phyloP scores from a whole-genome alignment of 2,888 invertebrate genomes.

The Synergus itoensis region DNA sequence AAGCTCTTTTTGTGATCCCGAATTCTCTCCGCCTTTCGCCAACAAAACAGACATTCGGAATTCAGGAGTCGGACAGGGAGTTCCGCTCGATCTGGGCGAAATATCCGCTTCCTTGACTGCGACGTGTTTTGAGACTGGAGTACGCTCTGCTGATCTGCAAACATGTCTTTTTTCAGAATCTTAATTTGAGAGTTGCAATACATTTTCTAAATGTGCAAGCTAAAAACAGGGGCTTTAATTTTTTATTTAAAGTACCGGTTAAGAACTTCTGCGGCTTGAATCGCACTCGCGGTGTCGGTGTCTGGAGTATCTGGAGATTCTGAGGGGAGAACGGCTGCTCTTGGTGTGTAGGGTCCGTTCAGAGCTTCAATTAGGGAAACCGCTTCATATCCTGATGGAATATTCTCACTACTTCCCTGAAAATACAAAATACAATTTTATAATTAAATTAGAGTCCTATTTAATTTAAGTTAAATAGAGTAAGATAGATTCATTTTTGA shows the following conservation, averaged over 20 bases:
- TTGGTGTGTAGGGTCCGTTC: slow-evolving; percentile 90
- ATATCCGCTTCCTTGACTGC: slow-evolving; percentile 68
- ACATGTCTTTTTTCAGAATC: neutral
- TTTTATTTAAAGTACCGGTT: slow-evolving; percentile 78
- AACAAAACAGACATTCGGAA: slow-evolving; percentile 87
- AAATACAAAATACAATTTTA: slow-evolving; percentile 35
- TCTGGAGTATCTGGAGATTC: slow-evolving; percentile 80
- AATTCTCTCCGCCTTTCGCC: slow-evolving; percentile 83
- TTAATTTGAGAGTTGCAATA: neutral
- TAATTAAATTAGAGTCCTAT: neutral
- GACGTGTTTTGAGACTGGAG: slow-evolving; percentile 71
- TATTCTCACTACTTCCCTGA: slow-evolving; percentile 88
- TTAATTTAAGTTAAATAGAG: slow-evolving; percentile 32
- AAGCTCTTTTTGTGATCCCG: slow-evolving; percentile 72
- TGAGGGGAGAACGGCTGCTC: slow-evolving; percentile 75
- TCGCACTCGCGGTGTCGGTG: slow-evolving; percentile 81
- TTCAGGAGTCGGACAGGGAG: slow-evolving; percentile 78
- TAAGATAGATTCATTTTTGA: neutral
- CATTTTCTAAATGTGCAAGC: neutral
- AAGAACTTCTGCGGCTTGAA: slow-evolving; percentile 85
- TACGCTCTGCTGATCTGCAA: slow-evolving; percentile 71
- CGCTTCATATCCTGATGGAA: slow-evolving; percentile 95
- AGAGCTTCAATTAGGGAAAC: slow-evolving; percentile 97
- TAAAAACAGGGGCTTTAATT: neutral
- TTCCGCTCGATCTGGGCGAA: slow-evolving; percentile 69